These are phyloP conservation scores for Mormyrus proboscirostris DNA, from an alignment of 2,797 vertebrate genomes.

Conservation along the genomic window DNA sequence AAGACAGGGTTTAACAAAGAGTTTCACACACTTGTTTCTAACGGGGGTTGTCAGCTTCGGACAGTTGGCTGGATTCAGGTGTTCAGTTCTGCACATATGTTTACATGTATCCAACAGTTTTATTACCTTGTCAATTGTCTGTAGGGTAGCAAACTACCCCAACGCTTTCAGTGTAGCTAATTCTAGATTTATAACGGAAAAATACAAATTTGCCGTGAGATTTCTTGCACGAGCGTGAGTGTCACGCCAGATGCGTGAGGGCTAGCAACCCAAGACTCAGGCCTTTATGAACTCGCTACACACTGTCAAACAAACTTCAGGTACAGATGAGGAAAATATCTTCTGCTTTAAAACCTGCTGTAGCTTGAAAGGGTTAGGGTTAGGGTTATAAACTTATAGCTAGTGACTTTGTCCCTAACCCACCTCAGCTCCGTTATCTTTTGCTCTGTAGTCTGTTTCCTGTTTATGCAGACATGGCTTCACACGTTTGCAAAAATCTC, in stretches of 20 bases:
- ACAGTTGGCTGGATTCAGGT: neutral
- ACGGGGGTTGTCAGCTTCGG: neutral
- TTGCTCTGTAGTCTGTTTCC: constrained; percentile 6
- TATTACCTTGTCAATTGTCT: neutral
- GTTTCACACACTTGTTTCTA: neutral
- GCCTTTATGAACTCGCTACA: neutral
- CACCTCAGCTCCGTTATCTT: neutral
- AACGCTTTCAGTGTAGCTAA: neutral
- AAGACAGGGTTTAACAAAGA: constrained; percentile 16
- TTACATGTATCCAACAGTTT: neutral
- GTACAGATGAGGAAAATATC: neutral
- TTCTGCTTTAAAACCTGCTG: neutral
- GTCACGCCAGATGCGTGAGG: neutral
- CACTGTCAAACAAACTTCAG: neutral
- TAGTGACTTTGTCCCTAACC: no score
- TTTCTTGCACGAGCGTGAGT: neutral
- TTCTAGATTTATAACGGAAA: neutral
- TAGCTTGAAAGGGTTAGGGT: neutral
- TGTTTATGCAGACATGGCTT: constrained; percentile 33
- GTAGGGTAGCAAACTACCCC: neutral
- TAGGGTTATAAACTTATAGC: no score
- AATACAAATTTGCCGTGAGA: neutral
- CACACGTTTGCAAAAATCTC: constrained; percentile 51
- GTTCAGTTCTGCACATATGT: neutral
- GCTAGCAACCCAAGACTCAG: neutral